Evolutionary conservation across 2,113 vertebrate genomes (phyloP).

Genomic region (Pterocles orientalis): DNA sequence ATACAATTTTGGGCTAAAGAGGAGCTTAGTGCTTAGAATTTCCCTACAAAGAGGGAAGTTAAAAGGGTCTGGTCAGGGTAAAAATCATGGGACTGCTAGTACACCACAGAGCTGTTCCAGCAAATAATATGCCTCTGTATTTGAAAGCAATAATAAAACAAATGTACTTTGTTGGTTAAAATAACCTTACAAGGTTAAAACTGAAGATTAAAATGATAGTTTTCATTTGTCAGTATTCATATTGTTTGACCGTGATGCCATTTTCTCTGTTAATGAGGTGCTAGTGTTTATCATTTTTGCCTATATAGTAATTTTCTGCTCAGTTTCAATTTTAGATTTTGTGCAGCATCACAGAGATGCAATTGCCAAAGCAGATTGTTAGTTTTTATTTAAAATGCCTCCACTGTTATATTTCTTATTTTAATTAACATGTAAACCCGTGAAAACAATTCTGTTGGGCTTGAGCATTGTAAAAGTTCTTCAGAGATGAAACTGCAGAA

Average conservation of each 20-base stretch:
- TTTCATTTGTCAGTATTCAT: conserved; percentile 16
- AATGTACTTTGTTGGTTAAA: conserved; percentile 24
- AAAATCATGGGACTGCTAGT: not conserved
- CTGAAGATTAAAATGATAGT: conserved; percentile 9
- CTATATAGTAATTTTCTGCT: conserved; percentile 33
- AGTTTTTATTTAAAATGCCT: conserved; percentile 48
- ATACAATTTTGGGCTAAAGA: not conserved
- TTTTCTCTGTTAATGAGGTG: conserved; percentile 18
- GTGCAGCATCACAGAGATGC: conserved; percentile 16
- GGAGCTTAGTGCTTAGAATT: not conserved
- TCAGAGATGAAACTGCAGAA: not conserved
- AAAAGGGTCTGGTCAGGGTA: not conserved
- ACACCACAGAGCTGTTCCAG: not conserved
- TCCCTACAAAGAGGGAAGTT: not conserved
- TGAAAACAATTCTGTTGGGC: conserved; percentile 13
- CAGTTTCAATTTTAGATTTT: conserved; percentile 51
- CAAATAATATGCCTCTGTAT: not conserved
- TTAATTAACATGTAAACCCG: not conserved
- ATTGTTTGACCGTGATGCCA: not conserved
- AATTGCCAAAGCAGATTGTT: conserved; percentile 13
- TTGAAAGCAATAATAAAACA: conserved; percentile 27
- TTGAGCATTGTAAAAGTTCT: not conserved
- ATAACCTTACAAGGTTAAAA: conserved; percentile 16
- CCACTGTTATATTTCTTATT: conserved; percentile 2
- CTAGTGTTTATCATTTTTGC: conserved; percentile 9